Percentiles rank a stretch among this genome's conserved stretches.
Evolutionary conservation across 2,797 vertebrate species (phyloP).

Genomic region (Sebastes hubbsi): DNA sequence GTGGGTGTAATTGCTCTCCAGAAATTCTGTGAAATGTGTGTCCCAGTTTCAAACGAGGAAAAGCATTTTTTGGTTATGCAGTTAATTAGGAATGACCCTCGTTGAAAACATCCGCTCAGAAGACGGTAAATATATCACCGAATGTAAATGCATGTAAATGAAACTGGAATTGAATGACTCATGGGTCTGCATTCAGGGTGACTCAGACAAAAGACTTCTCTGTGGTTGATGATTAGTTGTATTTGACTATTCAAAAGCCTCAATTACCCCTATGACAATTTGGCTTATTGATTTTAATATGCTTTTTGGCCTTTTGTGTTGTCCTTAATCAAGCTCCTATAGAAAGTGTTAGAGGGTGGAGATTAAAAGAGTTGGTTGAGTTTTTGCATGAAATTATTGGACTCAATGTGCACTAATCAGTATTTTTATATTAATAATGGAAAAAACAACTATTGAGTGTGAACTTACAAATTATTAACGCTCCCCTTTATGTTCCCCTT

Average conservation of each 20-base stretch:
- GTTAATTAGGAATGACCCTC: background rate
- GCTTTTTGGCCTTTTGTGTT: background rate
- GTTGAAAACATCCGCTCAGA: background rate
- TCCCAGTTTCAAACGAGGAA: background rate
- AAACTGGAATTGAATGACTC: background rate
- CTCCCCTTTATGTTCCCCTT: background rate
- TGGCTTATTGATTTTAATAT: background rate
- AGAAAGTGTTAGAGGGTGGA: background rate
- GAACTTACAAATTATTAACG: background rate
- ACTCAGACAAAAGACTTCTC: background rate
- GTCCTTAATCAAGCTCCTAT: background rate
- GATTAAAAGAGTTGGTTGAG: background rate
- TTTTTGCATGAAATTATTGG: background rate
- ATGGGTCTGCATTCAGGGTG: background rate
- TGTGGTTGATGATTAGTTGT: background rate
- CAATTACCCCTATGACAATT: background rate
- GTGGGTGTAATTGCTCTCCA: background rate
- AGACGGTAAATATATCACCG: background rate
- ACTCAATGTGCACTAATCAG: background rate
- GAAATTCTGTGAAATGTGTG: background rate
- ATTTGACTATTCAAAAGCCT: background rate
- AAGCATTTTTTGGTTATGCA: background rate
- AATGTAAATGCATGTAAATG: background rate
- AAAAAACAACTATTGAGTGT: background rate
- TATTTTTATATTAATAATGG: background rate